Conservation (phyloP, 2,113 vertebrate genomes). For the Eonycteris spelaea region DNA sequence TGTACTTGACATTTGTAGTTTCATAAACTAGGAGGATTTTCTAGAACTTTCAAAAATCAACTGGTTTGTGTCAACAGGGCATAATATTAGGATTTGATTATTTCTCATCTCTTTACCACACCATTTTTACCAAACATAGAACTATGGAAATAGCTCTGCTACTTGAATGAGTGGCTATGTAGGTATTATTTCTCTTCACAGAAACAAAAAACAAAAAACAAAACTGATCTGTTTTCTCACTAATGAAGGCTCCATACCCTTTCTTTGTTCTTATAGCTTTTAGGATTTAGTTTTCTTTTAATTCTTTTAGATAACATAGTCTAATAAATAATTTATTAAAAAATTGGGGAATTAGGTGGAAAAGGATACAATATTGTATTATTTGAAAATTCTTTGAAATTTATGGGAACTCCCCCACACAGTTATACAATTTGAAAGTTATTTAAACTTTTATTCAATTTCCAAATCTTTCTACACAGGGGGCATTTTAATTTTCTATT, state of each 20-base stretch:
- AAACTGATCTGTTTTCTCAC: background rate
- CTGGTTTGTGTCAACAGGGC: background rate
- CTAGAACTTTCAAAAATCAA: slow-evolving; percentile 3
- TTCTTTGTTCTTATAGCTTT: background rate
- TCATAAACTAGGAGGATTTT: background rate
- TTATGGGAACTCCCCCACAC: background rate
- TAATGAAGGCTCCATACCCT: background rate
- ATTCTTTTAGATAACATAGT: background rate
- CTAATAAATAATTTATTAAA: slow-evolving; percentile 19
- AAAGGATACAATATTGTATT: background rate
- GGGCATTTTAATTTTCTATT: background rate
- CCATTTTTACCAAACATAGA: background rate
- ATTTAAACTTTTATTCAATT: slow-evolving; percentile 32
- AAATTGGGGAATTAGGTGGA: background rate
- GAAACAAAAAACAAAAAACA: background rate
- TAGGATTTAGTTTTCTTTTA: slow-evolving; percentile 22
- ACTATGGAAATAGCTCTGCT: background rate
- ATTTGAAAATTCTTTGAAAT: slow-evolving; percentile 37
- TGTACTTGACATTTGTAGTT: background rate
- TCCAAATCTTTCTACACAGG: background rate
- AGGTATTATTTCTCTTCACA: background rate
- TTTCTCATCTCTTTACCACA: background rate
- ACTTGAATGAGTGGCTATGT: background rate
- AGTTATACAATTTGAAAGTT: background rate
- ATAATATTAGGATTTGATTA: background rate